These are phyloP conservation scores for Dendrocopos noguchii DNA, from an alignment of 2,113 vertebrate genomes.

Conservation along the genomic window DNA sequence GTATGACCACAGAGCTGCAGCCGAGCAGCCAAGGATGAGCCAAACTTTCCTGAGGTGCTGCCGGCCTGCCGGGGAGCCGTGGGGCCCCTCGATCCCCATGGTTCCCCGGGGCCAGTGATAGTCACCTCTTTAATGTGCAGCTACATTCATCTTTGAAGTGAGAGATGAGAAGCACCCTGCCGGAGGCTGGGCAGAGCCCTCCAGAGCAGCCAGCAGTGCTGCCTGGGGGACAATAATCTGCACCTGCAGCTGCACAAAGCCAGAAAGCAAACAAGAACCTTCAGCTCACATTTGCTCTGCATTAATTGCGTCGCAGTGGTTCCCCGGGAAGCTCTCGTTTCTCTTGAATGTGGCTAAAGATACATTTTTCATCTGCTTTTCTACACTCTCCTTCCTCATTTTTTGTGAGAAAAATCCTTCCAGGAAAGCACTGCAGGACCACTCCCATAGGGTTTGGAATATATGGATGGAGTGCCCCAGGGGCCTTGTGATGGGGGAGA, in stretches of 20 bases:
- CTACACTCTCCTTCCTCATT: not conserved
- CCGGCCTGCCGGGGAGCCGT: not conserved
- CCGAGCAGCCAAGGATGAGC: not conserved
- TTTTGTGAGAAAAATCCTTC: not conserved
- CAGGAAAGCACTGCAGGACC: not conserved
- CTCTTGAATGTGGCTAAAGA: not conserved
- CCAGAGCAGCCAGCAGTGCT: not conserved
- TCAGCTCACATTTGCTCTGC: not conserved
- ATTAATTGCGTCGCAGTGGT: not conserved
- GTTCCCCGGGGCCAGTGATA: accelerated
- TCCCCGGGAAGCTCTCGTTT: not conserved
- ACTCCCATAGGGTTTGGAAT: not conserved
- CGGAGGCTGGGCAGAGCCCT: not conserved
- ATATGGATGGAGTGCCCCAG: not conserved
- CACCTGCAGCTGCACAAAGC: not conserved
- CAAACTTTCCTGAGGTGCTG: accelerated
- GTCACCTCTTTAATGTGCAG: not conserved
- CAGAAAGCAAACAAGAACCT: not conserved
- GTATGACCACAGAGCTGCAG: accelerated
- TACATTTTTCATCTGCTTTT: not conserved
- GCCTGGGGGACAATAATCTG: not conserved
- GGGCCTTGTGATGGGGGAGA: not conserved
- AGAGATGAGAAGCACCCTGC: not conserved
- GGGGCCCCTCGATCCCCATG: accelerated
- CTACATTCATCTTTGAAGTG: conserved; percentile 28